Evolutionary conservation across 2,888 invertebrate genomes (phyloP).

Genomic region (Andrena haemorrhoa): DNA sequence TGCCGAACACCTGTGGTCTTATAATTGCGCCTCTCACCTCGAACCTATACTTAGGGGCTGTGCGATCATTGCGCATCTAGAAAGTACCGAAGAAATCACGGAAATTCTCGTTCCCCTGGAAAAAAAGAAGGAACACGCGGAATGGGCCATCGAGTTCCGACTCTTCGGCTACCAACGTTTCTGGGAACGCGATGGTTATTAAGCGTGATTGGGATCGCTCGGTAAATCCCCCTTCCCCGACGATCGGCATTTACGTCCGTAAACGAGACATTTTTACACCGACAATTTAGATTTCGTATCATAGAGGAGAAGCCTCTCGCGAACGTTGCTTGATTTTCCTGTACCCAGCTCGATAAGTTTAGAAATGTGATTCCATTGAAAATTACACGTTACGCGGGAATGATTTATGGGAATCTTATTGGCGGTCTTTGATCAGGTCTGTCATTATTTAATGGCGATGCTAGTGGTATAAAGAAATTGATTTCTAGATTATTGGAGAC

Average conservation of each 20-base stretch:
- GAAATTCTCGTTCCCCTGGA: slow-evolving; percentile 27
- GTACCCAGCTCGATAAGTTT: background rate
- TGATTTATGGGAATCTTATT: slow-evolving; percentile 11
- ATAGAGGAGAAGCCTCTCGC: background rate
- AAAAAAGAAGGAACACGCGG: slow-evolving; percentile 47
- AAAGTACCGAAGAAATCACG: slow-evolving; percentile 51
- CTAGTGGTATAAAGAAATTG: slow-evolving; percentile 20
- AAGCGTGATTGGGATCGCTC: slow-evolving; percentile 17
- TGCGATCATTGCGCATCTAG: slow-evolving; percentile 56
- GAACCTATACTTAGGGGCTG: slow-evolving; percentile 45
- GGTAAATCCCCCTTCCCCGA: background rate
- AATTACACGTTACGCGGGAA: slow-evolving; percentile 42
- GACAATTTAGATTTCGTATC: background rate
- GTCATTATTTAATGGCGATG: slow-evolving; percentile 32
- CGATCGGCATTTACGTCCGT: background rate
- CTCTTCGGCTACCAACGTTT: background rate
- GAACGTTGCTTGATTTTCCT: background rate
- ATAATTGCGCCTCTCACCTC: slow-evolving; percentile 56
- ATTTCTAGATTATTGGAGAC: background rate
- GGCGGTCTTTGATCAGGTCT: slow-evolving; percentile 8
- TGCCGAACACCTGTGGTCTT: slow-evolving; percentile 54
- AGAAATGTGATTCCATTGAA: background rate
- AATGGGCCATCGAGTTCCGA: background rate
- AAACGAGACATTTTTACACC: background rate
- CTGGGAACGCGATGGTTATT: slow-evolving; percentile 30